Conservation (phyloP, 53 echinoderm and acorn worm genomes). For the Arbacia lixula region DNA sequence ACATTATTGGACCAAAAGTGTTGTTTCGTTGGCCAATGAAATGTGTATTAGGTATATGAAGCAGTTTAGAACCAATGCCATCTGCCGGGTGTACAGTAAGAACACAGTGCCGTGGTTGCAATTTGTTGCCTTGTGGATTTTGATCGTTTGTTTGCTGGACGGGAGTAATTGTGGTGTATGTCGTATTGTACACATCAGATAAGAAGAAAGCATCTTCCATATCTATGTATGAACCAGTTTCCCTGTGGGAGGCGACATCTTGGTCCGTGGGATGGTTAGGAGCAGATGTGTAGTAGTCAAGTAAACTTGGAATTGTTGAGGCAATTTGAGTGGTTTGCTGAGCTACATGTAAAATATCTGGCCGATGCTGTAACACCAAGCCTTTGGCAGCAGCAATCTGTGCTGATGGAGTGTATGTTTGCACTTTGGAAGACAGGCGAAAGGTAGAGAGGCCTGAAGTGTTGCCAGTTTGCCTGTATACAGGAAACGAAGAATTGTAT, state of each 20-base stretch:
- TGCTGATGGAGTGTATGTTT: conserved; percentile 42
- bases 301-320: background rate
- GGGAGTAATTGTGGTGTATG: background rate
- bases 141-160: background rate
- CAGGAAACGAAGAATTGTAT: conserved; percentile 52
- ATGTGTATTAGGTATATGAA: too few relatives aligned
- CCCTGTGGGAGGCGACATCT: conserved; percentile 3
- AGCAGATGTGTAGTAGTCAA: conserved; percentile 5
- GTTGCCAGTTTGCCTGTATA: conserved; percentile 58
- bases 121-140: too few relatives aligned
- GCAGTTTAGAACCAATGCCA: too few relatives aligned
- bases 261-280: conserved; percentile 47
- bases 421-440: background rate
- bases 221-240: conserved; percentile 43
- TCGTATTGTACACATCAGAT: conserved; percentile 32
- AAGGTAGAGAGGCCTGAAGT: conserved; percentile 58
- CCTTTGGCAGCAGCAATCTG: conserved; percentile 37
- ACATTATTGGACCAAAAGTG: too few relatives aligned
- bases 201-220: conserved; percentile 61
- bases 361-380: conserved; percentile 43
- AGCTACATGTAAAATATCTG: conserved; percentile 42
- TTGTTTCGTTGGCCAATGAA: too few relatives aligned
- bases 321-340: conserved; percentile 41
- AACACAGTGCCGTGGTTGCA: too few relatives aligned
- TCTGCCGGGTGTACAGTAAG: too few relatives aligned